A percentile compares a stretch with the other conserved stretches of the same genome.
phyloP scores from a whole-genome alignment of 2,888 invertebrate species.

The Lypha dubia region DNA sequence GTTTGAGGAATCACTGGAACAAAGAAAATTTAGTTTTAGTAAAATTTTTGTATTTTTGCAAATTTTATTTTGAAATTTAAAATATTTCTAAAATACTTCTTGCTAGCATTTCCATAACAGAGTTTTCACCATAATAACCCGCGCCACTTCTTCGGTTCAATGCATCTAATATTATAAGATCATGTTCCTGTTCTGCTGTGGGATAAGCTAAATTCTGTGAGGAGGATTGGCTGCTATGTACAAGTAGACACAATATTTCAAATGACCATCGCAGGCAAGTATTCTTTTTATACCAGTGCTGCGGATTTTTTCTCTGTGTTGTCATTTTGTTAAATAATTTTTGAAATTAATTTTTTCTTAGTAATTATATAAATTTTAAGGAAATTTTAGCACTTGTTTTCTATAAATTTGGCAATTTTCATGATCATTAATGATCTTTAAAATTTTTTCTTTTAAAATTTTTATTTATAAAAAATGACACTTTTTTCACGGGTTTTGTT shows the following conservation, averaged over 20 bases:
- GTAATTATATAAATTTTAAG: neutral
- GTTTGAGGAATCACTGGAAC: conserved; percentile 94
- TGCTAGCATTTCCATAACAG: conserved; percentile 92
- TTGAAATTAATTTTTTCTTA: neutral
- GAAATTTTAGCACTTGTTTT: neutral
- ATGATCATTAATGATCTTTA: neutral
- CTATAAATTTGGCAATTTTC: neutral
- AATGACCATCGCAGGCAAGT: conserved; percentile 76
- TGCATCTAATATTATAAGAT: conserved; percentile 89
- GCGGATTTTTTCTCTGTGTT: conserved; percentile 70
- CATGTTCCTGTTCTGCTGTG: conserved; percentile 88
- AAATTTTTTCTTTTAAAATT: too few species aligned
- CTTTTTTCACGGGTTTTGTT: conserved; percentile 63
- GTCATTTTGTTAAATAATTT: conserved; percentile 44
- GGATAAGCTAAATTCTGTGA: conserved; percentile 77
- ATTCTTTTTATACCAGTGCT: conserved; percentile 75
- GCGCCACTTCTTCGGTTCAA: conserved; percentile 86
- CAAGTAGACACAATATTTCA: conserved; percentile 55
- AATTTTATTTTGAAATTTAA: too few species aligned
- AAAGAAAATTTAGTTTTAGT: too few species aligned
- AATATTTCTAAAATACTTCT: conserved; percentile 90
- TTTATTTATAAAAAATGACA: too few species aligned
- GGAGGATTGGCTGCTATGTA: conserved; percentile 50
- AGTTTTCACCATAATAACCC: conserved; percentile 85
- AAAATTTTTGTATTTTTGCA: too few species aligned